These are phyloP conservation scores for Rhagoletis zephyria DNA, from an alignment of 1,140 invertebrate species.

Conservation along the genomic window DNA sequence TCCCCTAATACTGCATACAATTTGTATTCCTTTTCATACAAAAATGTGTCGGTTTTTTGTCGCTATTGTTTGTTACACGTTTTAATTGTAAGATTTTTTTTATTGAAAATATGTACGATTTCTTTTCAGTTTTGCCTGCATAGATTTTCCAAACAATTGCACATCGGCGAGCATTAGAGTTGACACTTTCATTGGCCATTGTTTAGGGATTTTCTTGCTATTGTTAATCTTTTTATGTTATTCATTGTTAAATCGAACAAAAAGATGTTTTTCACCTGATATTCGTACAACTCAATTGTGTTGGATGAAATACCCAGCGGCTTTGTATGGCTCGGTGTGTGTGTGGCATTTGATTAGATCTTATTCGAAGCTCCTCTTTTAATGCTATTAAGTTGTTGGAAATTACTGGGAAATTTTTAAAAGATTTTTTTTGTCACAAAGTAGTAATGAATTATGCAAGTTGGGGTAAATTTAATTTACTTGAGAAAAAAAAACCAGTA, in stretches of 20 bases:
- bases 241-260: conserved; percentile 7
- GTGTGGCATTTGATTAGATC: conserved; percentile 18
- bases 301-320: background rate
- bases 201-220: background rate
- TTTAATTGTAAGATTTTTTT: background rate
- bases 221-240: background rate
- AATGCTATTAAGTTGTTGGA: background rate
- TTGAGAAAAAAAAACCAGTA: too few relatives aligned
- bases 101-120: background rate
- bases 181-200: conserved; percentile 51
- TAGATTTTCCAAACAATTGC: conserved; percentile 38
- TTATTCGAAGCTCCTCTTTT: background rate
- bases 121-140: background rate
- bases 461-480: too few relatives aligned
- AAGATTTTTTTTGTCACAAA: too few relatives aligned
- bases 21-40: conserved; percentile 26
- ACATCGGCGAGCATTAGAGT: conserved; percentile 12
- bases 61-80: conserved; percentile 1
- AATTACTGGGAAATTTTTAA: background rate
- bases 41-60: background rate
- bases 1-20: background rate
- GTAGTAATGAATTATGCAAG: too few relatives aligned
- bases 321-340: background rate
- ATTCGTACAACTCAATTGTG: conserved; percentile 8
- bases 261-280: conserved; percentile 25